Evolutionary conservation across 1,140 invertebrate species (phyloP).

Genomic region (Drosophila pseudoobscura): DNA sequence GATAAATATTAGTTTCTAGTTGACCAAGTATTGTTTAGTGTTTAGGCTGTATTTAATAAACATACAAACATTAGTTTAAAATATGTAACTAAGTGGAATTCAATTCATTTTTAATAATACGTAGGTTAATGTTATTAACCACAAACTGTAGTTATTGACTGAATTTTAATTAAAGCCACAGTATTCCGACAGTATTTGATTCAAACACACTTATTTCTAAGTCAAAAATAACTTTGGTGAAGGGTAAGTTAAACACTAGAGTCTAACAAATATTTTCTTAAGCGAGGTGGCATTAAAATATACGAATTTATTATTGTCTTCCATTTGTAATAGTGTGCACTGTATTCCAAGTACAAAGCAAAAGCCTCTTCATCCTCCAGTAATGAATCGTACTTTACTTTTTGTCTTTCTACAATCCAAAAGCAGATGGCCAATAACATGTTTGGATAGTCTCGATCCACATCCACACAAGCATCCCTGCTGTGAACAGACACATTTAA

Average conservation of each 20-base stretch:
- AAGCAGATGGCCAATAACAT: constrained; percentile 20
- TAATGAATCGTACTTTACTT: background rate
- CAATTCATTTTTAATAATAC: too few relatives aligned
- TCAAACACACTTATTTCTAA: too few relatives aligned
- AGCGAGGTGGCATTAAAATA: constrained; percentile 23
- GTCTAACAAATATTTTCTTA: constrained; percentile 22
- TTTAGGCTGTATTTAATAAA: too few relatives aligned
- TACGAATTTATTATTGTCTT: constrained; percentile 35
- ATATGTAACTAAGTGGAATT: background rate
- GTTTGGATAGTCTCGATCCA: constrained; percentile 15
- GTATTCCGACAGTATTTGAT: too few relatives aligned
- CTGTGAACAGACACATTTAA: background rate
- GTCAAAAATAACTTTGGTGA: too few relatives aligned
- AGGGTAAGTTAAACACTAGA: background rate
- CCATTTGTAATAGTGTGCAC: constrained; percentile 43
- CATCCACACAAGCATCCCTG: constrained; percentile 3
- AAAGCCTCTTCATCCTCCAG: constrained; percentile 31
- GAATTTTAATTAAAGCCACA: too few relatives aligned
- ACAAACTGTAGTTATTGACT: too few relatives aligned
- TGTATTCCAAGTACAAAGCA: constrained; percentile 21
- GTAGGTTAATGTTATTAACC: too few relatives aligned
- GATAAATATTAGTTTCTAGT: too few relatives aligned
- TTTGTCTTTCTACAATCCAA: constrained; percentile 26
- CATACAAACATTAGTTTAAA: too few relatives aligned
- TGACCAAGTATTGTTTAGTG: too few relatives aligned